Percentiles rank a stretch among this genome's conserved stretches.
Evolutionary conservation across 2,888 invertebrate species (phyloP).

Genomic region (Spodoptera exigua): DNA sequence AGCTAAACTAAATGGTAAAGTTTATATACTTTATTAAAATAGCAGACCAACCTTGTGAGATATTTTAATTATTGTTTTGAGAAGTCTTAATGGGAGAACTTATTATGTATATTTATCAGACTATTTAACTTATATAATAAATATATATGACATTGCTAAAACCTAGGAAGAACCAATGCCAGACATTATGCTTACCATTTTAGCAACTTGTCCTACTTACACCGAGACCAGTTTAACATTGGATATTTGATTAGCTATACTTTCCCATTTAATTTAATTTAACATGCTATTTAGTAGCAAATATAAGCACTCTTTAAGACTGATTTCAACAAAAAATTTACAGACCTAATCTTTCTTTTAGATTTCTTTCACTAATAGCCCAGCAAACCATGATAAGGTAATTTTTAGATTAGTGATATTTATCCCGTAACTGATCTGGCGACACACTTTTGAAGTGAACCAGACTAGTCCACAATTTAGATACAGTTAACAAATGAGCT

Average conservation of each 20-base stretch:
- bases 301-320: background rate
- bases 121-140: background rate
- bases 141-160: conserved; percentile 11
- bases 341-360: background rate
- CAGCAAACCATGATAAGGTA: background rate
- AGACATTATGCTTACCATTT: conserved; percentile 19
- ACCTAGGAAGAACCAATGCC: conserved; percentile 5
- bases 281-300: background rate
- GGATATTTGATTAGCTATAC: conserved; percentile 5
- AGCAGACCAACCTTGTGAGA: conserved; percentile 22
- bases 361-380: background rate
- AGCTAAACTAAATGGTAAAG: conserved; percentile 16
- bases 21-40: conserved; percentile 25
- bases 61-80: conserved; percentile 1
- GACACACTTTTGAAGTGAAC: conserved; percentile 17
- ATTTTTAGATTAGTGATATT: conserved; percentile 7
- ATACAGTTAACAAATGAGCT: conserved; percentile 46
- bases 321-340: background rate
- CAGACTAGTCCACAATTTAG: conserved; percentile 26
- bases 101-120: conserved; percentile 1
- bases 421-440: conserved; percentile 8
- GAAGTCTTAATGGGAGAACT: conserved; percentile 9
- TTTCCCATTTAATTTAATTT: conserved; percentile 23
- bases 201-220: conserved; percentile 40
- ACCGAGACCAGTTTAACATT: conserved; percentile 32